phyloP scores from a whole-genome alignment of 2,888 invertebrate species.

The Teleiodes luculella region DNA sequence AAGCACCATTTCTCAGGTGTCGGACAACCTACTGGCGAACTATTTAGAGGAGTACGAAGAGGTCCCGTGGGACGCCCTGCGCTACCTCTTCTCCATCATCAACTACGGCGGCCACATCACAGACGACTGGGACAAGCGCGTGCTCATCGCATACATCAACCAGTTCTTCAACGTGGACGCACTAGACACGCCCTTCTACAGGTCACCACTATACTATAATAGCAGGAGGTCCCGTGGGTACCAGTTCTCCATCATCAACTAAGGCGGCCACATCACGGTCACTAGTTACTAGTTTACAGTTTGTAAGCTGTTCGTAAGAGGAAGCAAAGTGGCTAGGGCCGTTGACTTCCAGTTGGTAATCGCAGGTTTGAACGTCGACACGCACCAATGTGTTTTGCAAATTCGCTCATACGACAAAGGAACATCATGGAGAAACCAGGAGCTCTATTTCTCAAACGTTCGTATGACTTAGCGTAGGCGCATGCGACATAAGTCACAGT shows the following conservation, averaged over 20 bases:
- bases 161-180: constrained; percentile 88
- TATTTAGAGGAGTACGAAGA: constrained; percentile 93
- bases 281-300: too few relatives aligned
- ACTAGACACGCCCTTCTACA: constrained; percentile 81
- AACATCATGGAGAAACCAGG: too few relatives aligned
- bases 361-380: too few relatives aligned
- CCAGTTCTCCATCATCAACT: constrained; percentile 92
- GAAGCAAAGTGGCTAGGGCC: too few relatives aligned
- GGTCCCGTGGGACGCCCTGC: constrained; percentile 94
- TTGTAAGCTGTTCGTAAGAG: too few relatives aligned
- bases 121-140: constrained; percentile 84
- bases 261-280: constrained; percentile 91
- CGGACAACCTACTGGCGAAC: constrained; percentile 89
- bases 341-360: too few relatives aligned
- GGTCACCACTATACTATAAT: constrained; percentile 46
- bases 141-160: constrained; percentile 89
- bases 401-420: too few relatives aligned
- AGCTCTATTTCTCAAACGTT: too few relatives aligned
- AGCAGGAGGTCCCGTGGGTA: constrained; percentile 88
- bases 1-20: too few relatives aligned
- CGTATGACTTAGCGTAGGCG: too few relatives aligned
- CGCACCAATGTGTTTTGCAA: too few relatives aligned
- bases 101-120: constrained; percentile 93
- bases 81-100: constrained; percentile 91
- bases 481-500: too few relatives aligned